Conservation (phyloP, 2,797 vertebrate species). For the Neopelma chrysocephalum region DNA sequence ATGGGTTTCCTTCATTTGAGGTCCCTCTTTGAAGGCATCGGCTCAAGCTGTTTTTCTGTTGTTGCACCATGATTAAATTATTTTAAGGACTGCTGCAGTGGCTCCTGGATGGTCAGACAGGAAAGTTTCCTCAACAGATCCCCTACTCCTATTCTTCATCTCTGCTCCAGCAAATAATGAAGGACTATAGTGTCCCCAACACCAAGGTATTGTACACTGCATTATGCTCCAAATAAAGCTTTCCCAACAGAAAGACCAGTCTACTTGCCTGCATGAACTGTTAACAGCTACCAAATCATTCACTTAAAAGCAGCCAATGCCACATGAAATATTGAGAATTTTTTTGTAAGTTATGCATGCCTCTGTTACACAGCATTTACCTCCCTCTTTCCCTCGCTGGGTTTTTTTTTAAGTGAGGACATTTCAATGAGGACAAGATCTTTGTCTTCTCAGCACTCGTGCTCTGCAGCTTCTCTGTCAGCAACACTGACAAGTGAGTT, state of each 20-base stretch:
- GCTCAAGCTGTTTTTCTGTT: neutral
- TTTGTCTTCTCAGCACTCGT: neutral
- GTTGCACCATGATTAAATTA: neutral
- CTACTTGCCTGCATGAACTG: neutral
- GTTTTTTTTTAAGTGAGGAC: neutral
- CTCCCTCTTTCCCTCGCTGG: neutral
- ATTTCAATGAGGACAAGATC: neutral
- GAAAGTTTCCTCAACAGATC: neutral
- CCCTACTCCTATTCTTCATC: neutral
- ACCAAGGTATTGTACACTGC: neutral
- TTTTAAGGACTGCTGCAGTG: neutral
- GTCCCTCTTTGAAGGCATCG: neutral
- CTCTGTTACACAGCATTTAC: neutral
- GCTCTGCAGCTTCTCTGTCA: neutral
- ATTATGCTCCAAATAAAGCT: neutral
- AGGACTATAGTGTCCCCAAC: neutral
- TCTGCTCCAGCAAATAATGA: neutral
- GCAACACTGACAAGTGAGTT: neutral
- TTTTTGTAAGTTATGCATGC: neutral
- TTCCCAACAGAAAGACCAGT: neutral
- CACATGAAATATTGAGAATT: neutral
- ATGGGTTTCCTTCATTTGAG: rapidly evolving
- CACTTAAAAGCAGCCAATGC: neutral
- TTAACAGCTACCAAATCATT: neutral
- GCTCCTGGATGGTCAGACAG: neutral